phyloP scores from a whole-genome alignment of 2,797 vertebrate species.

The Streptopelia turtur region DNA sequence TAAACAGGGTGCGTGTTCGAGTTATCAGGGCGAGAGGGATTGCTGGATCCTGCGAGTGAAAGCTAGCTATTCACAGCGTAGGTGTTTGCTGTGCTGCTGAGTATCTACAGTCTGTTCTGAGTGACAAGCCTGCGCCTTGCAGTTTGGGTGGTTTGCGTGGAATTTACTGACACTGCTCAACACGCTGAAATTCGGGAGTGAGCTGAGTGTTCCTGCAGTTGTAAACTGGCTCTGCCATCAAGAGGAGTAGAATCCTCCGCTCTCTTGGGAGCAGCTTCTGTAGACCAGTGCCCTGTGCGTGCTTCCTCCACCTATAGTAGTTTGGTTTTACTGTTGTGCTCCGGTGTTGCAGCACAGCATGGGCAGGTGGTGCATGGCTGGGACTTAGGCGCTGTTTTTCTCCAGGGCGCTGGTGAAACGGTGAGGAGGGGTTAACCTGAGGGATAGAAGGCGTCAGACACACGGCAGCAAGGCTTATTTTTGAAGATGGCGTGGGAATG shows the following conservation, averaged over 20 bases:
- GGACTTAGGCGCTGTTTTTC: neutral
- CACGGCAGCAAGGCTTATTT: neutral
- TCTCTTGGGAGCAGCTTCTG: neutral
- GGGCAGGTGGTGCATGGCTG: neutral
- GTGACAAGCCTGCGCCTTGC: neutral
- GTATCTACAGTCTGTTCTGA: neutral
- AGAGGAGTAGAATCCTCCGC: neutral
- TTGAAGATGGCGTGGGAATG: neutral
- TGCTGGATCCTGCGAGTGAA: neutral
- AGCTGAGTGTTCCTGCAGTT: neutral
- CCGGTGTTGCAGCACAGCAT: fast-evolving
- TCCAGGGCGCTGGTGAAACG: no score
- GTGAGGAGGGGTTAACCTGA: no score
- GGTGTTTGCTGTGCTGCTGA: neutral
- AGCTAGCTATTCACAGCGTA: neutral
- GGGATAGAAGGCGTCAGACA: constrained; percentile 1
- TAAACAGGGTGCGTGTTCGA: fast-evolving
- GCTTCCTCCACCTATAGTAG: fast-evolving
- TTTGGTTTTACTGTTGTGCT: neutral
- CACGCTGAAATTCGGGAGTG: neutral
- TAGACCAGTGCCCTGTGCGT: neutral
- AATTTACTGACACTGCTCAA: neutral
- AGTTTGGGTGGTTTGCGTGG: neutral
- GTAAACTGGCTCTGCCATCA: neutral
- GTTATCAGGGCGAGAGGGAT: neutral